phyloP scores from a whole-genome alignment of 1,140 invertebrate genomes.

The Goniozus legneri region DNA sequence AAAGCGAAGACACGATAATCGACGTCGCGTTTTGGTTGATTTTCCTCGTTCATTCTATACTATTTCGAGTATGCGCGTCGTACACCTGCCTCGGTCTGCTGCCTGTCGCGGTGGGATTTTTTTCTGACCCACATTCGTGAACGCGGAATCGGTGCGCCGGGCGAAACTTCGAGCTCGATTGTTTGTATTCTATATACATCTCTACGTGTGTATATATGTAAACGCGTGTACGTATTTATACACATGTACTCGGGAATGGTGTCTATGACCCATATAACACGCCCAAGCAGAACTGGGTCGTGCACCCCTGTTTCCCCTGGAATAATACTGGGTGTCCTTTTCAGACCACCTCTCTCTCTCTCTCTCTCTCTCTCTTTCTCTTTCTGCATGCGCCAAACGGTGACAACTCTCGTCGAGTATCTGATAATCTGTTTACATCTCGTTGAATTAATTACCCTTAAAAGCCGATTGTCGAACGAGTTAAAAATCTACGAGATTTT shows the following conservation, averaged over 20 bases:
- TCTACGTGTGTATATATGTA: neutral
- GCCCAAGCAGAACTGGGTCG: conserved; percentile 48
- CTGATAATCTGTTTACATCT: no score
- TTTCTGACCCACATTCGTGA: conserved; percentile 13
- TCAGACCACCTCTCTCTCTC: conserved; percentile 7
- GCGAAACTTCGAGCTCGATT: conserved; percentile 17
- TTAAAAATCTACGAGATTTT: no score
- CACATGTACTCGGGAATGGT: conserved; percentile 34
- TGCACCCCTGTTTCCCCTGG: conserved; percentile 49
- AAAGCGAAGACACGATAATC: no score
- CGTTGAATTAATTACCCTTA: no score
- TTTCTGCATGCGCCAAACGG: no score
- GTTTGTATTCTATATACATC: no score
- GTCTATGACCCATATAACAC: conserved; percentile 52
- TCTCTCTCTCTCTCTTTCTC: neutral
- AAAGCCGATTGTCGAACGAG: no score
- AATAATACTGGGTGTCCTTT: conserved; percentile 48
- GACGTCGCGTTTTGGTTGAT: no score
- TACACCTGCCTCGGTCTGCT: no score
- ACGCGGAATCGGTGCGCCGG: conserved; percentile 11
- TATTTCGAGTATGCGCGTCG: no score
- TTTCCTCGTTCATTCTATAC: no score
- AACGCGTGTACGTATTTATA: conserved; percentile 2
- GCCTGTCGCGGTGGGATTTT: no score
- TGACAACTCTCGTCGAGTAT: neutral